Evolutionary conservation across 92 coral and sea anemone genomes (phyloP).

Genomic region (Palythoa heliodiscus): DNA sequence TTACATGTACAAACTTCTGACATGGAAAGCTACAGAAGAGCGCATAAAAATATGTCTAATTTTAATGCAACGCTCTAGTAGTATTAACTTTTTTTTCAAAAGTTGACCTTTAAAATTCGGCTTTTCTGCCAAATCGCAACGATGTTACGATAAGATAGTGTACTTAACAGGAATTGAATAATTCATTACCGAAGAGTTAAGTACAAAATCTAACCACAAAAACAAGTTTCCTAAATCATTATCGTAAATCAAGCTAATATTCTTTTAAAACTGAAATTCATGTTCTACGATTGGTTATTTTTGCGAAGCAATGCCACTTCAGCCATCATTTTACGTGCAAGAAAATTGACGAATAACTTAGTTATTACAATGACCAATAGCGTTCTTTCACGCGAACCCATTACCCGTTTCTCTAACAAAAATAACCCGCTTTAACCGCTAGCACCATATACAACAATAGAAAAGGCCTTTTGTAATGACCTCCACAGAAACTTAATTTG

Average conservation of each 20-base stretch:
- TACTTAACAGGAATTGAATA: conserved; percentile 3
- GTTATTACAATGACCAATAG: conserved; percentile 33
- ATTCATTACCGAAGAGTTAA: conserved; percentile 24
- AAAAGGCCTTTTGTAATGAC: conserved; percentile 44
- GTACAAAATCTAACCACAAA: conserved; percentile 41
- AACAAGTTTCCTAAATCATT: background rate
- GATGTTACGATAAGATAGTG: conserved; percentile 22
- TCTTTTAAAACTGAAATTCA: background rate
- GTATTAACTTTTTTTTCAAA: background rate
- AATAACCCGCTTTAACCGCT: conserved; percentile 46
- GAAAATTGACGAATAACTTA: background rate
- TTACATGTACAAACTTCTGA: background rate
- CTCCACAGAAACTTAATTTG: conserved; percentile 31
- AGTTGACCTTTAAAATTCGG: background rate
- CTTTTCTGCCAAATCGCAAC: background rate
- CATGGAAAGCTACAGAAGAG: background rate
- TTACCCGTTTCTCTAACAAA: conserved; percentile 47
- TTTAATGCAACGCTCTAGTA: background rate
- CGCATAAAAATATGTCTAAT: background rate
- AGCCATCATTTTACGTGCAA: conserved; percentile 3
- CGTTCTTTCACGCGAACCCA: conserved; percentile 26
- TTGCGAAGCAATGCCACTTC: background rate
- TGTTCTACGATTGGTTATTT: conserved; percentile 12
- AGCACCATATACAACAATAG: conserved; percentile 43
- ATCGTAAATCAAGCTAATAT: conserved; percentile 1